Base-by-base conservation (phyloP, 2,888 invertebrate species). In the Aphrophora alni region DNA sequence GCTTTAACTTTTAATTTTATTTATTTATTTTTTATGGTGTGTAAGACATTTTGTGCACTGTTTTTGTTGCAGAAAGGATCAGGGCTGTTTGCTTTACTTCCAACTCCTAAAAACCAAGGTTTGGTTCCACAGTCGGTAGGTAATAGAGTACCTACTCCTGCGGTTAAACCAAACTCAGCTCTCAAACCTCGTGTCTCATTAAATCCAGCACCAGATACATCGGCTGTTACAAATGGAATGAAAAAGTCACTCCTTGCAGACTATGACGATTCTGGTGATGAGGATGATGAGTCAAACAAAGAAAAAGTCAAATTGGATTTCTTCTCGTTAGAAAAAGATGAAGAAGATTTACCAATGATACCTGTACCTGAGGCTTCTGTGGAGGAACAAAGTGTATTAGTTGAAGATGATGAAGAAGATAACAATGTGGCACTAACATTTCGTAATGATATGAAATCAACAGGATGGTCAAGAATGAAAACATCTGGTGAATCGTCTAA, bases 81-180 rank as follows among this genome's bases (percentile, higher is more conserved):
- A 21, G 92, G 93, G 10, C 88, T 95, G 12, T 90, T 95, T 72
- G 91, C 92, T 80, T 88, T 95, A 70, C 87, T 95, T 69, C 95
- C 95, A 10, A 91, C 92, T 84, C 95, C 95, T 17, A 92, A 90
- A 88, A 89, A 89, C 85, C 44, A 44, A 44, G 88, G 85, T 28
- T 80, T 88, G 78, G 72, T 82, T 3, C 80, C 80, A 12, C 78
- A 81, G 51, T 51, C 82, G 25, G 81, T 82, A 8, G 87, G 86
- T 79, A 77, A 82, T 51, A 44, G 90, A 59, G 86, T 90, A 68
- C 91, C 91, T 0, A 88, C 89, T 75, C 86, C 85, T 84, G 85
- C 87, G 85, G 88, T 85, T 83, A 87, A 84, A 72, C 75, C 83
- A 78, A 83, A 85, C 78, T 86, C 84, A 25, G 84, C 84, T 44